A percentile compares a stretch with the other conserved stretches of the same genome.
These are phyloP conservation scores for Eulemur rubriventer DNA, from an alignment of 2,797 vertebrate genomes.

Conservation along the genomic window DNA sequence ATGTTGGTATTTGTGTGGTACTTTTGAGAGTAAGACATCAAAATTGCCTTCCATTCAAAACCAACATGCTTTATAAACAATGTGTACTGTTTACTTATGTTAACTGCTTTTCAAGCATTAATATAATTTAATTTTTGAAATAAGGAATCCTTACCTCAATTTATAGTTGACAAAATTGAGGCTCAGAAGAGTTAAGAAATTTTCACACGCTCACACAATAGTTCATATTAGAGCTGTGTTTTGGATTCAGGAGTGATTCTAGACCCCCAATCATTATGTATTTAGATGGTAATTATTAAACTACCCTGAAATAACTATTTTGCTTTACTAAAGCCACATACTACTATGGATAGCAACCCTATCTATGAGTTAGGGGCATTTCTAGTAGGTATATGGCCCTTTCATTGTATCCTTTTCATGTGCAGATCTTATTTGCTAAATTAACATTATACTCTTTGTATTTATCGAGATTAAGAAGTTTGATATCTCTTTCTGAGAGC, in stretches of 20 bases:
- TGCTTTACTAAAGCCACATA: background rate
- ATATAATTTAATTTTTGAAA: background rate
- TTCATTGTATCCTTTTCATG: background rate
- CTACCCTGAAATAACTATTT: background rate
- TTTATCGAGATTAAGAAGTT: background rate
- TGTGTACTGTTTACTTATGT: background rate
- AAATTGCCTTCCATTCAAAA: background rate
- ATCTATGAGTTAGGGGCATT: background rate
- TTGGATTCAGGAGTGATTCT: slow-evolving; percentile 2
- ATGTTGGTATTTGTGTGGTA: background rate
- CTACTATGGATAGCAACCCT: background rate
- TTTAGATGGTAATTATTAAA: background rate
- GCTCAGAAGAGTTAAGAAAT: background rate
- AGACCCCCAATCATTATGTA: background rate
- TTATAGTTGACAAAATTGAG: background rate
- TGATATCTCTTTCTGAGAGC: background rate
- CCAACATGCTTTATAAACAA: background rate
- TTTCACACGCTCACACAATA: background rate
- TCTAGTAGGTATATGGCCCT: background rate
- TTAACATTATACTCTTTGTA: background rate
- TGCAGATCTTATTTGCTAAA: background rate
- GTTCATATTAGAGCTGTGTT: background rate
- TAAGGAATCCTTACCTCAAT: background rate
- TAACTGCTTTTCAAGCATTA: background rate
- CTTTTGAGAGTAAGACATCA: background rate